Conservation (phyloP, 2,797 vertebrate genomes). For the Urosaurus nigricauda region DNA sequence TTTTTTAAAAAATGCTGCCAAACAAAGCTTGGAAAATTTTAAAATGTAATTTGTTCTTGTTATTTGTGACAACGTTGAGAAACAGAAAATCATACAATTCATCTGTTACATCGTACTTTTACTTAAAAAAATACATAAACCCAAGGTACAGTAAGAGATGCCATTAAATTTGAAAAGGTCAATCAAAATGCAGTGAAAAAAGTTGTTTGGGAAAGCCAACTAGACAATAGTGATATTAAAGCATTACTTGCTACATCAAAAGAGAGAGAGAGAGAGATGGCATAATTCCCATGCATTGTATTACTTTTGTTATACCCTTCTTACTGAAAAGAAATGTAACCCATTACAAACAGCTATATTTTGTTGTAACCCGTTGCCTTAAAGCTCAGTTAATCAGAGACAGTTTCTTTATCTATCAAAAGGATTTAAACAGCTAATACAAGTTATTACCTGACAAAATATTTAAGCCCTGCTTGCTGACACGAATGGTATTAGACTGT, state of each 20-base stretch:
- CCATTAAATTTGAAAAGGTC: background rate
- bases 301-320: background rate
- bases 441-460: no score
- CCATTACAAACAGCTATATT: background rate
- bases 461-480: background rate
- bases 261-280: no score
- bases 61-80: background rate
- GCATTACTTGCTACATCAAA: background rate
- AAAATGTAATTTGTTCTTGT: background rate
- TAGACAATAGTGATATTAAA: background rate
- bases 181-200: background rate
- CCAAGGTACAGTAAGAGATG: background rate
- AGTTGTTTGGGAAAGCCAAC: background rate
- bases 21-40: background rate
- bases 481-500: background rate
- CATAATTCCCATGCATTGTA: background rate
- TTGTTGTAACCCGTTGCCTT: background rate
- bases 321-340: background rate
- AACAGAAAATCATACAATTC: background rate
- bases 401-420: background rate
- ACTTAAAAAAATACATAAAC: background rate
- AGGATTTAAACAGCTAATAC: background rate
- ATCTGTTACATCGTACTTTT: background rate
- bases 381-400: background rate
- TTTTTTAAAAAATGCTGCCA: background rate